Evolutionary conservation across 2,888 invertebrate species (phyloP).

Genomic region (Congeria kusceri): DNA sequence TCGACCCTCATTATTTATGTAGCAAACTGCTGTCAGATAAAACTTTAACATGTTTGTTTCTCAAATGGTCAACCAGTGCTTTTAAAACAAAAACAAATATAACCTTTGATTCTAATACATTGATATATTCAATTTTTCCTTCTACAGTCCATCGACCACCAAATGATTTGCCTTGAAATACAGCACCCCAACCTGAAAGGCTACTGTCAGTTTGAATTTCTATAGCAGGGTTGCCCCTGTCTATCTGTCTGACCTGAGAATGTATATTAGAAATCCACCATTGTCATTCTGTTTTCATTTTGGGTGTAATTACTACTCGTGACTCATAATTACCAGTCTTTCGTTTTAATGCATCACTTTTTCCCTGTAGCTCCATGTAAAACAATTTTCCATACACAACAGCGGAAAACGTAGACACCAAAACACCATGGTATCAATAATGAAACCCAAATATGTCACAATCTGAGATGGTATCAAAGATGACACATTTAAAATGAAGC

Average conservation of each 20-base stretch:
- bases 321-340: constrained; percentile 10
- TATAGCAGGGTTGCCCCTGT: constrained; percentile 7
- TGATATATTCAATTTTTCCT: constrained; percentile 33
- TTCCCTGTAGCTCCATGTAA: constrained; percentile 20
- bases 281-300: constrained; percentile 10
- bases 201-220: constrained; percentile 17
- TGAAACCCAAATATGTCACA: constrained; percentile 18
- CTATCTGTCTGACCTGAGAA: constrained; percentile 16
- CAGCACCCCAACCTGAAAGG: constrained; percentile 25
- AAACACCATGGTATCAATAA: constrained; percentile 16
- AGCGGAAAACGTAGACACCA: constrained; percentile 27
- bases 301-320: not conserved
- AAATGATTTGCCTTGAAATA: not conserved
- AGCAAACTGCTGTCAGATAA: constrained; percentile 1
- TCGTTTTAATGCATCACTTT: constrained; percentile 11
- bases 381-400: constrained; percentile 25
- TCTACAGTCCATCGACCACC: constrained; percentile 35
- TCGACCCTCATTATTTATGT: constrained; percentile 4
- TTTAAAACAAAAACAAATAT: constrained; percentile 28
- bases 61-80: constrained; percentile 11
- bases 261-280: constrained; percentile 35
- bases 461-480: too few relatives aligned
- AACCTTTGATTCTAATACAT: constrained; percentile 24
- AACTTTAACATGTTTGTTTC: constrained; percentile 2
- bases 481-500: too few relatives aligned